Percentiles rank a stretch among this genome's conserved stretches.
Evolutionary conservation across 2,797 vertebrate species (phyloP).

Genomic region (Muraenolepis orangiensis): DNA sequence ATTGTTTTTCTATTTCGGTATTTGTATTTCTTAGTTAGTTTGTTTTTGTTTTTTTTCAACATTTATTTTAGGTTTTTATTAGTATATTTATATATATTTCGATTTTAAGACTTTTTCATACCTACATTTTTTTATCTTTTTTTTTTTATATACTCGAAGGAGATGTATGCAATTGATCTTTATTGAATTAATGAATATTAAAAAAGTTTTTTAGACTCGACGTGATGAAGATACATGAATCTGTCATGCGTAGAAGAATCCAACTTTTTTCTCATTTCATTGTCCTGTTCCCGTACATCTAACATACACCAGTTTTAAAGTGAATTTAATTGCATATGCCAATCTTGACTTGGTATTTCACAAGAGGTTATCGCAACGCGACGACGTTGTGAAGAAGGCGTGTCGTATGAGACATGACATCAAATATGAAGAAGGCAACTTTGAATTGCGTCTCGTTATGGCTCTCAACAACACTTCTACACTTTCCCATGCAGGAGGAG

Average conservation of each 20-base stretch:
- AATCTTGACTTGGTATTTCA: neutral
- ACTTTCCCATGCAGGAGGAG: slow-evolving; percentile 82
- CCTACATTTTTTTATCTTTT: too few species aligned
- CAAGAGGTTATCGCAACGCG: neutral
- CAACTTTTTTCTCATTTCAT: neutral
- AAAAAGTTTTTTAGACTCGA: neutral
- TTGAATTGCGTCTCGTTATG: neutral
- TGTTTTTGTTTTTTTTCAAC: too few species aligned
- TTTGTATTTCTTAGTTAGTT: too few species aligned
- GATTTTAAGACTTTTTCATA: too few species aligned
- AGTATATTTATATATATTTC: too few species aligned
- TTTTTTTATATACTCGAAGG: too few species aligned
- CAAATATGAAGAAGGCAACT: neutral
- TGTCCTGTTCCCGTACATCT: neutral
- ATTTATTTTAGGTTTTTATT: too few species aligned
- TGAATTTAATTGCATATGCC: neutral
- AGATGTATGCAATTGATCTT: neutral
- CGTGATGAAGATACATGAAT: neutral
- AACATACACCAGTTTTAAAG: neutral
- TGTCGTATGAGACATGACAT: too few species aligned
- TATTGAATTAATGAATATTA: neutral
- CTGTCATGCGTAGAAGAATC: neutral
- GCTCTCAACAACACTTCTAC: neutral
- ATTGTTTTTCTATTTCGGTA: too few species aligned
- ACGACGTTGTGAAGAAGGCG: neutral